phyloP scores from a whole-genome alignment of 2,113 vertebrate species.

The Coracopsis vasa region DNA sequence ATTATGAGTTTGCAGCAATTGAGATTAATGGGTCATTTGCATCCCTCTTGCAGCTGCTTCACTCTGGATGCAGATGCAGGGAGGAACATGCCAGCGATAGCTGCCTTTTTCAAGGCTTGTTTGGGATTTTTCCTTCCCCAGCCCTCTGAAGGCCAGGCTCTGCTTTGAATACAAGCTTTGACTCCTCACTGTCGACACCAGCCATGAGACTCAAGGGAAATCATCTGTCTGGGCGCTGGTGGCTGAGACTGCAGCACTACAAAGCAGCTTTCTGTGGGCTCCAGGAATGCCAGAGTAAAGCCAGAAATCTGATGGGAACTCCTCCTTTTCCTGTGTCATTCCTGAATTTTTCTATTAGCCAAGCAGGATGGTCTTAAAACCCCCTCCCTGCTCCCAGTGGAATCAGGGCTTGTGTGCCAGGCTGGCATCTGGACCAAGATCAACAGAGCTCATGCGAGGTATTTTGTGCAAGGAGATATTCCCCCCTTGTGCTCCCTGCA shows the following conservation, averaged over 20 bases:
- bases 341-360: neutral
- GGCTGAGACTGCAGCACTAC: neutral
- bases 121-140: neutral
- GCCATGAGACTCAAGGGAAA: neutral
- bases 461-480: neutral
- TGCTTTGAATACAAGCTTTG: neutral
- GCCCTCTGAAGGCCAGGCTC: neutral
- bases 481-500: neutral
- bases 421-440: neutral
- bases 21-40: neutral
- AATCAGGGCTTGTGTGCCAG: neutral
- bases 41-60: neutral
- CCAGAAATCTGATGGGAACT: neutral
- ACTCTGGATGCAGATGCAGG: neutral
- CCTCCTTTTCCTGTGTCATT: neutral
- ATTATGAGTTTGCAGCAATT: neutral
- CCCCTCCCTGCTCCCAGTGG: neutral
- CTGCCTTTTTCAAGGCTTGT: neutral
- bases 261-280: neutral
- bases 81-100: neutral
- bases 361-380: neutral
- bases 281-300: neutral
- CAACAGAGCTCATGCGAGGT: neutral
- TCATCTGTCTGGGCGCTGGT: neutral
- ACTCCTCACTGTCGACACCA: neutral